Conservation (phyloP, 1,140 invertebrate genomes). For the Brachystomella parvula region DNA sequence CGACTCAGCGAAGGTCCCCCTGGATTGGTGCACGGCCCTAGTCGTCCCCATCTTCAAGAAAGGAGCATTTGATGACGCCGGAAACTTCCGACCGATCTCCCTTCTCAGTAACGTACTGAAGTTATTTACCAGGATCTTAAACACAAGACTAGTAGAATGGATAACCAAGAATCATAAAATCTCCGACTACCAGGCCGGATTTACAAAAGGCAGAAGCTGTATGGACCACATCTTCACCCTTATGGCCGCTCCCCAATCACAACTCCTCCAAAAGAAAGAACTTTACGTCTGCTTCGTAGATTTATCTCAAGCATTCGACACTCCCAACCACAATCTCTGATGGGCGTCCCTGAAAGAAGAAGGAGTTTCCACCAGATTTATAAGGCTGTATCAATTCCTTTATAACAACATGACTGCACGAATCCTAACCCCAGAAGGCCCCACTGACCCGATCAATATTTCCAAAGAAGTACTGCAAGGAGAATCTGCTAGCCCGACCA, state of each 20-base stretch:
- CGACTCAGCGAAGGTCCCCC: neutral
- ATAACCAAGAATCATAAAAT: conserved; percentile 7
- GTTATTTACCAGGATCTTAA: conserved; percentile 36
- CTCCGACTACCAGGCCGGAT: no score
- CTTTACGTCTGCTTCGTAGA: neutral
- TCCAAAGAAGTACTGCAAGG: neutral
- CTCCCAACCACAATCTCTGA: neutral
- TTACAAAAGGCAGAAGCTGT: no score
- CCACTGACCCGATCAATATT: neutral
- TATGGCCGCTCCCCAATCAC: no score
- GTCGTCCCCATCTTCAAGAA: conserved; percentile 22
- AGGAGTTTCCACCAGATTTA: neutral
- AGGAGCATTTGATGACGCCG: neutral
- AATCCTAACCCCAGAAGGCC: neutral
- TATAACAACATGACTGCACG: neutral
- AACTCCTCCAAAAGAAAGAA: neutral
- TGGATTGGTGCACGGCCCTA: conserved; percentile 1
- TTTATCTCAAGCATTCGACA: neutral
- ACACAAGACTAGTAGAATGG: conserved; percentile 31
- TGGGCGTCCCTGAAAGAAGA: neutral
- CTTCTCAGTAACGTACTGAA: conserved; percentile 34
- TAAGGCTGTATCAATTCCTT: neutral
- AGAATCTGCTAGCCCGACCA: conserved; percentile 1
- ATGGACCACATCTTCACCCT: no score
- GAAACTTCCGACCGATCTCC: conserved; percentile 38